Evolutionary conservation across 1,140 invertebrate genomes (phyloP).

Genomic region (Lasioglossum baleicum): DNA sequence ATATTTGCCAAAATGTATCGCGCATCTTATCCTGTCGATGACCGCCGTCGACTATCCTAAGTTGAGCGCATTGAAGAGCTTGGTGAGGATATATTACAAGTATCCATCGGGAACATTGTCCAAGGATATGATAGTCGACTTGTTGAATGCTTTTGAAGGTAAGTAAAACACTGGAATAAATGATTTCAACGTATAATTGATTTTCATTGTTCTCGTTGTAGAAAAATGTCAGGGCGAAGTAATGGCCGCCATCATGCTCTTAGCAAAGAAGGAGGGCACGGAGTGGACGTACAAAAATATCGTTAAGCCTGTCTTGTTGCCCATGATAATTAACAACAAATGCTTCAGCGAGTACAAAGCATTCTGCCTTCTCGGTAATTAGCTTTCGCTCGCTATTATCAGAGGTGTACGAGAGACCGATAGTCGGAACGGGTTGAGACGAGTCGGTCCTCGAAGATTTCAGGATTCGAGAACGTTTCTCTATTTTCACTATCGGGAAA

Average conservation of each 20-base stretch:
- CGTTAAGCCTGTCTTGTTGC: constrained; percentile 62
- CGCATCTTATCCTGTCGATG: constrained; percentile 57
- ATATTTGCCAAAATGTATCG: constrained; percentile 68
- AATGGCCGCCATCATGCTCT: constrained; percentile 67
- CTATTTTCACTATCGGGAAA: too few species aligned
- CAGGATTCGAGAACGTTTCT: too few species aligned
- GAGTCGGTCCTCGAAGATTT: too few species aligned
- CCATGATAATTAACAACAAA: constrained; percentile 67
- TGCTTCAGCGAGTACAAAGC: constrained; percentile 62
- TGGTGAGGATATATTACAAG: constrained; percentile 64
- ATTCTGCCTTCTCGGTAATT: constrained; percentile 69
- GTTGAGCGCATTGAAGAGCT: constrained; percentile 56
- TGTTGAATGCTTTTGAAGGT: constrained; percentile 65
- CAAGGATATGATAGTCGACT: constrained; percentile 44
- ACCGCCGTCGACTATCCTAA: constrained; percentile 25
- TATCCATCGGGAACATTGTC: constrained; percentile 55
- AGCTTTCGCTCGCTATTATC: background rate
- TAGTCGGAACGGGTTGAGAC: too few species aligned
- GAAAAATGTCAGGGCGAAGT: constrained; percentile 50
- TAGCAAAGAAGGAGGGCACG: constrained; percentile 69
- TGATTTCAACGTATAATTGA: constrained; percentile 16
- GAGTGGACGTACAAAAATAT: constrained; percentile 70
- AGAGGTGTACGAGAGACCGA: too few species aligned
- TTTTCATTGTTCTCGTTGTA: constrained; percentile 39
- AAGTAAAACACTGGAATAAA: constrained; percentile 26